A percentile compares a stretch with the other conserved stretches of the same genome.
Conservation (phyloP, 2,888 invertebrate genomes). For the Apamea monoglypha region DNA sequence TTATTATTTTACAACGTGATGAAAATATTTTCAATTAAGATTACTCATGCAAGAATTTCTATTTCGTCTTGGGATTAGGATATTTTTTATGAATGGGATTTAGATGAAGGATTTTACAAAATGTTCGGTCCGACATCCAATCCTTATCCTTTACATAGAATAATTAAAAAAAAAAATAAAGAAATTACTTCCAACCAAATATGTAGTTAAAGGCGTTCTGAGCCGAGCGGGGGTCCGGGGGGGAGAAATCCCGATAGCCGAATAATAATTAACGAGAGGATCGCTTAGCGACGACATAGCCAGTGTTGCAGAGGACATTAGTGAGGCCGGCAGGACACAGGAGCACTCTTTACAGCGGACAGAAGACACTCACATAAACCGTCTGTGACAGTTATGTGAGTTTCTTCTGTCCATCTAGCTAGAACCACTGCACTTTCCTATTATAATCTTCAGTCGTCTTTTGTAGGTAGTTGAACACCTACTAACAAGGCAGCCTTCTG, state of each 20-base stretch:
- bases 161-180: not conserved
- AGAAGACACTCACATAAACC: not conserved
- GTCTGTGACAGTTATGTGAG: not conserved
- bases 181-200: not conserved
- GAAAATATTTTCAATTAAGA: too few relatives aligned
- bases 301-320: not conserved
- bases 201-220: not conserved
- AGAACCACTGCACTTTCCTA: not conserved
- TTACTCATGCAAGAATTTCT: too few relatives aligned
- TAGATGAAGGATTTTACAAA: too few relatives aligned
- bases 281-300: not conserved
- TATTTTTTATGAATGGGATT: too few relatives aligned
- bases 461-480: not conserved
- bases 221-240: not conserved
- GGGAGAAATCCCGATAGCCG: not conserved
- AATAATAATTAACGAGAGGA: not conserved
- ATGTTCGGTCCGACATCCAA: too few relatives aligned
- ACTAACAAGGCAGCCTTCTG: not conserved
- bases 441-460: not conserved
- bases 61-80: too few relatives aligned
- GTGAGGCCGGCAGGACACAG: not conserved
- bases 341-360: not conserved
- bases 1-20: too few relatives aligned
- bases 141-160: not conserved
- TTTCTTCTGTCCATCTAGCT: not conserved